Base-by-base conservation (phyloP, 2,113 vertebrate species). In the Nycticorax nycticorax region DNA sequence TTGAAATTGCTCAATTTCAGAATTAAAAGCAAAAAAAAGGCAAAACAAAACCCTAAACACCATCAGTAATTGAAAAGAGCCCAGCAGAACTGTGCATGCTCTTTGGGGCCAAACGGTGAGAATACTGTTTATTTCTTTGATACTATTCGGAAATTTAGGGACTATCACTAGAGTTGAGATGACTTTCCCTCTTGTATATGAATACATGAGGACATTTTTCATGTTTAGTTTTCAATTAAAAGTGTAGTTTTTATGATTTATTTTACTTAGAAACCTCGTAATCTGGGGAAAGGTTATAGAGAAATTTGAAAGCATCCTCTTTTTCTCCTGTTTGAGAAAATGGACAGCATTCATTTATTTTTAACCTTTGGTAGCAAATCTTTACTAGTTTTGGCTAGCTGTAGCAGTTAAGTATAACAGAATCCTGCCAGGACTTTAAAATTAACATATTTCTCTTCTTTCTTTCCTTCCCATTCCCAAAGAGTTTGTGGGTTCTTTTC, bases 251-350 rank as follows among this genome's bases (percentile, higher is more conserved):
- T n/a, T 8, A 4, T 7, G 3, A 1, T 7, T 32, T 55, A 35
- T 9, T 33, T 71, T 18, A 3, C 50, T 91, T 59, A 45, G 12
- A 89, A 78, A 37, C 9, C 11, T 24, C 1, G 12, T 33, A 35
- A n/a, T n/a, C 28, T 82, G 39, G 9, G 18, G 19, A 79, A 75
- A 82, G 43, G 10, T 87, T 32, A 22, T 17, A 71, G 20, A 53
- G 8, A 86, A 73, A 50, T n/a, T 72, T 69, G 50, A 57, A 88
- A 77, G 3, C 2, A 66, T 52, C 6, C 4, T 60, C 21, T 67
- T 85, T 92, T 92, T 57, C 6, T 80, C 83, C 30, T 78, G 8
- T 72, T 93, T 55, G 32, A 47, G 35, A 57, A 85, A 80, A 76
- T 37, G 5, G 5, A 48, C 20, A 59, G 3, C 20, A 50, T 84